Evolutionary conservation across 2,797 vertebrate genomes (phyloP).

Genomic region (Poecilia gillii): DNA sequence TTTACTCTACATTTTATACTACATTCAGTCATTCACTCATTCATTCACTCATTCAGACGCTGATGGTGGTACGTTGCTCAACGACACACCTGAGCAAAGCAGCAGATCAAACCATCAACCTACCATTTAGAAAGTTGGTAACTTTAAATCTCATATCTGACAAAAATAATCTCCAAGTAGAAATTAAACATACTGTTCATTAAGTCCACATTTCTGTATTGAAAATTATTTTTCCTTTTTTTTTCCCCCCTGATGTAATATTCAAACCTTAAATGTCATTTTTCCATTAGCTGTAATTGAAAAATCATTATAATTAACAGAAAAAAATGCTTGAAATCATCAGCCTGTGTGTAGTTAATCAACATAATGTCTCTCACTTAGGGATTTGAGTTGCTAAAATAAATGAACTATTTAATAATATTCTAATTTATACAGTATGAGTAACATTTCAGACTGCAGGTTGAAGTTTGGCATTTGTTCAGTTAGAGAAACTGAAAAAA

Average conservation of each 20-base stretch:
- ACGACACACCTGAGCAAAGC: no score
- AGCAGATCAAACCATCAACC: no score
- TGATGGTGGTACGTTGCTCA: no score
- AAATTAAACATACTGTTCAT: not conserved
- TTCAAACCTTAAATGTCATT: not conserved
- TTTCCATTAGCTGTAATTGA: not conserved
- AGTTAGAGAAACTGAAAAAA: not conserved
- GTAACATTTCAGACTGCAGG: not conserved
- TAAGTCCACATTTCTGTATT: not conserved
- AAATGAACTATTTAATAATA: not conserved
- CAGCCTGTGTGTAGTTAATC: not conserved
- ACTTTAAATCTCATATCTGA: slow-evolving; percentile 11
- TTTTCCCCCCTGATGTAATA: not conserved
- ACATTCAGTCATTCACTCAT: no score
- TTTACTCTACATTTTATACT: no score
- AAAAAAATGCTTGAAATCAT: not conserved
- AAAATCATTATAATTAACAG: not conserved
- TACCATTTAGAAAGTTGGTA: not conserved
- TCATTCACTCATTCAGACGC: no score
- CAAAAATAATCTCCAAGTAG: not conserved
- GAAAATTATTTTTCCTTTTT: not conserved
- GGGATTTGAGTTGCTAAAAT: not conserved
- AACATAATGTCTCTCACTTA: not conserved
- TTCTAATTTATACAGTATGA: not conserved
- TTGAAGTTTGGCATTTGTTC: not conserved